Evolutionary conservation across 2,113 vertebrate genomes (phyloP), one percentile per base, ranked within the genome.

Genomic region (human): DNA sequence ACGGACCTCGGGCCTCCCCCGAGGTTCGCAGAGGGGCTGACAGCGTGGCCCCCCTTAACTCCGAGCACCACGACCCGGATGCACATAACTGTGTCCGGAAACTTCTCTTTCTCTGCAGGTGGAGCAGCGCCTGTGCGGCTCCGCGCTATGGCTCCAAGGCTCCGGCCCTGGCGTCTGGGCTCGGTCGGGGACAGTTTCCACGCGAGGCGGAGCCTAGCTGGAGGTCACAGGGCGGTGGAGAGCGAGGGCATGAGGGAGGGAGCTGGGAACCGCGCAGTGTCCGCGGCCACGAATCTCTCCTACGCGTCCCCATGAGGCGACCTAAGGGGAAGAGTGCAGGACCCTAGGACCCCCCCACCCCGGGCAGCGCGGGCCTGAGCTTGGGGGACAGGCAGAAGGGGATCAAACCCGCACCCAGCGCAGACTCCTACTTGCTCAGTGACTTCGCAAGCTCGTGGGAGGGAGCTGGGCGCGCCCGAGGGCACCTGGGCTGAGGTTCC

Each of bases 111-210:
- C 32, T 38, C 40, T 17, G 61, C 13, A 45, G 32, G 68, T 25
- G 0, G 0, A 8, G 27, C 38, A 14, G 52, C 13, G 59, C 4
- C 80, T 35, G 22, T 1, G 25, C 0, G 1, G n/a, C 52, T 45
- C 79, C 0, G 32, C 2, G 9, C 5, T 20, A 5, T 13, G 25
- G 35, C n/a, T 16, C 0, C 0, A 10, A 0, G 3, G 35, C 64
- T 10, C 38, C 1, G 1, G 5, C 20, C 70, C 0, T 87, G 22
- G 2, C 2, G 6, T 59, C 22, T 52, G 22, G 3, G 13, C 32
- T 18, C 10, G 20, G 64, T 4, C 27, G 0, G 0, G 11, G 61
- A 38, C 14, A 22, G 27, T 72, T 55, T 68, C 20, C 0, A 48
- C 76, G 30, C 0, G 3, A 52, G 18, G 22, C 32, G 18, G 80